phyloP scores from a whole-genome alignment of 2,888 invertebrate genomes.

The Cephus pulcher region DNA sequence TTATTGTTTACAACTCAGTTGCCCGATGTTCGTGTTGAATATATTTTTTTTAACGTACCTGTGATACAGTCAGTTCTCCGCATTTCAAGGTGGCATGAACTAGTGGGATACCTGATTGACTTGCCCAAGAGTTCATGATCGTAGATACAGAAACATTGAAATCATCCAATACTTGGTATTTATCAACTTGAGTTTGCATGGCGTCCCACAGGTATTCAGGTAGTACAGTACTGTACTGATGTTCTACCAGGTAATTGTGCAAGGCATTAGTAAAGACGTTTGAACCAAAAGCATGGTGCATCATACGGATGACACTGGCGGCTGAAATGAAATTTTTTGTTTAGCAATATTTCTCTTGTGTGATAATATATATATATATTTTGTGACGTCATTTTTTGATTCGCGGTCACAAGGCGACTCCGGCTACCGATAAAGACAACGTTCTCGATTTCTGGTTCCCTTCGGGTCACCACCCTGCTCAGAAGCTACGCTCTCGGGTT shows the following conservation, averaged over 20 bases:
- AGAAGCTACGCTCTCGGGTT: too few relatives aligned
- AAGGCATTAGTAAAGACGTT: constrained; percentile 70
- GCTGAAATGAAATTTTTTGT: neutral
- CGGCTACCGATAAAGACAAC: too few relatives aligned
- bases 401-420: too few relatives aligned
- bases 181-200: constrained; percentile 53
- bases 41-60: constrained; percentile 25
- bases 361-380: constrained; percentile 55
- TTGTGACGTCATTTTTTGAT: too few relatives aligned
- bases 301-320: constrained; percentile 74
- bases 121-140: constrained; percentile 74
- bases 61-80: constrained; percentile 19
- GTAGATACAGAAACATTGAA: constrained; percentile 66
- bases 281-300: constrained; percentile 73
- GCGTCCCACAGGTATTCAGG: constrained; percentile 46
- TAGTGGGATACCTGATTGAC: constrained; percentile 73
- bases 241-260: constrained; percentile 68
- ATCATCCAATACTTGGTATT: constrained; percentile 67
- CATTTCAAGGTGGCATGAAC: constrained; percentile 63
- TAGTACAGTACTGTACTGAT: constrained; percentile 36
- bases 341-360: neutral
- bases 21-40: neutral
- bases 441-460: too few relatives aligned
- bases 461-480: too few relatives aligned
- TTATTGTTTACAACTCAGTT: constrained; percentile 42